phyloP scores from a whole-genome alignment of 2,797 vertebrate genomes.

The Fratercula arctica region DNA sequence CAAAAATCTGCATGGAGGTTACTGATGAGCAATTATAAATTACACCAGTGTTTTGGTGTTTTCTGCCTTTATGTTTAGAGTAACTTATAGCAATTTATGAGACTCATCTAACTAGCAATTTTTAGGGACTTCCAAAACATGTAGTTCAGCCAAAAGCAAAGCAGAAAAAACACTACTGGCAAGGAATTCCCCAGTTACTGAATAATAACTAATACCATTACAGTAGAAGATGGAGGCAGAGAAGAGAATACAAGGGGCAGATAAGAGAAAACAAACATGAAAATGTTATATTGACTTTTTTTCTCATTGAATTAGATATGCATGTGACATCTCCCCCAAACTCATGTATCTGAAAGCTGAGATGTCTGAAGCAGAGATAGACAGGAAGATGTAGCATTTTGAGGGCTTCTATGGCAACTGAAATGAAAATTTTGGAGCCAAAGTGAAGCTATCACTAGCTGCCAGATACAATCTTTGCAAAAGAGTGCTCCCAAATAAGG shows the following conservation, averaged over 20 bases:
- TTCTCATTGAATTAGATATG: background rate
- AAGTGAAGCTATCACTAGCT: background rate
- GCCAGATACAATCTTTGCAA: background rate
- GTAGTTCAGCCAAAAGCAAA: conserved; percentile 23
- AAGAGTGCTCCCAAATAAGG: background rate
- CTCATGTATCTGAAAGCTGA: background rate
- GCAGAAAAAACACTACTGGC: background rate
- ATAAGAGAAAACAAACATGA: background rate
- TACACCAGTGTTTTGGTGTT: conserved; percentile 2
- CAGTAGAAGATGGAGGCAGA: background rate
- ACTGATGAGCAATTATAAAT: conserved; percentile 32
- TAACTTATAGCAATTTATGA: conserved; percentile 1
- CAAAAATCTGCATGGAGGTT: conserved; percentile 8
- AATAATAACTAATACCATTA: background rate
- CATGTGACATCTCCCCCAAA: background rate
- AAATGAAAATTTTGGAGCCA: background rate
- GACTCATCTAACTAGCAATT: conserved; percentile 16
- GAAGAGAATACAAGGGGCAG: background rate
- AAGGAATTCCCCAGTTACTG: conserved; percentile 4
- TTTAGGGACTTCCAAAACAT: conserved; percentile 37
- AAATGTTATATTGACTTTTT: background rate
- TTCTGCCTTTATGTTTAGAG: conserved; percentile 54
- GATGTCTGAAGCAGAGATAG: background rate
- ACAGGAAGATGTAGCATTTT: background rate
- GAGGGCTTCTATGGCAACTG: background rate